Conservation (phyloP, 2,888 invertebrate species). For the Octonoba sinensis region DNA sequence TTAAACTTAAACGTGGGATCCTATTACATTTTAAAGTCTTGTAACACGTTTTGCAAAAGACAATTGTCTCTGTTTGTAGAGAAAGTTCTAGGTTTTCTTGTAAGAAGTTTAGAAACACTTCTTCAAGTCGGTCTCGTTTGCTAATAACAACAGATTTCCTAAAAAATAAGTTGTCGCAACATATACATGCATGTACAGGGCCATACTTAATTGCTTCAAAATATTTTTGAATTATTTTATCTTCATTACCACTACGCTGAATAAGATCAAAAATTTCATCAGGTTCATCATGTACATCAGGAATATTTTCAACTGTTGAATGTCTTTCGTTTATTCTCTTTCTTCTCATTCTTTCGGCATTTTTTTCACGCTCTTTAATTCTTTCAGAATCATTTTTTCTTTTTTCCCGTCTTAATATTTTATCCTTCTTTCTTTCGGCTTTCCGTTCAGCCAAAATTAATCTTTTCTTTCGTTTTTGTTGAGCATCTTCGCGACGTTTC, state of each 20-base stretch:
- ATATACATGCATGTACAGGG: conserved; percentile 8
- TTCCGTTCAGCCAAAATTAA: too few species aligned
- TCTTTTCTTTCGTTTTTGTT: neutral
- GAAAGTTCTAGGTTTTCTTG: neutral
- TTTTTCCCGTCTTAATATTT: neutral
- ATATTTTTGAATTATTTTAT: neutral
- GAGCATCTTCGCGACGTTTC: too few species aligned
- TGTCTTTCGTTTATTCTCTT: neutral
- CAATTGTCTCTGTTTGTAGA: neutral
- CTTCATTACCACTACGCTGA: neutral
- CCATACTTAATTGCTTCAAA: neutral
- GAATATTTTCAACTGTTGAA: neutral
- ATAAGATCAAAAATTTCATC: neutral
- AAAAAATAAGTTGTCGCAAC: conserved; percentile 9
- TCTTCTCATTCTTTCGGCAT: neutral
- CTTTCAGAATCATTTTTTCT: neutral
- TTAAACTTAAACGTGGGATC: neutral
- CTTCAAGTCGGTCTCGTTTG: neutral
- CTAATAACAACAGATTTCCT: neutral
- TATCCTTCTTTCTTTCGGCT: neutral
- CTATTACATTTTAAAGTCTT: neutral
- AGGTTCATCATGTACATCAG: too few species aligned
- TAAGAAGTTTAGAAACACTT: neutral
- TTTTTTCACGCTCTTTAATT: neutral
- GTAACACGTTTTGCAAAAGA: neutral